Conservation (phyloP, 1,140 invertebrate genomes). For the Eumeta japonica region DNA sequence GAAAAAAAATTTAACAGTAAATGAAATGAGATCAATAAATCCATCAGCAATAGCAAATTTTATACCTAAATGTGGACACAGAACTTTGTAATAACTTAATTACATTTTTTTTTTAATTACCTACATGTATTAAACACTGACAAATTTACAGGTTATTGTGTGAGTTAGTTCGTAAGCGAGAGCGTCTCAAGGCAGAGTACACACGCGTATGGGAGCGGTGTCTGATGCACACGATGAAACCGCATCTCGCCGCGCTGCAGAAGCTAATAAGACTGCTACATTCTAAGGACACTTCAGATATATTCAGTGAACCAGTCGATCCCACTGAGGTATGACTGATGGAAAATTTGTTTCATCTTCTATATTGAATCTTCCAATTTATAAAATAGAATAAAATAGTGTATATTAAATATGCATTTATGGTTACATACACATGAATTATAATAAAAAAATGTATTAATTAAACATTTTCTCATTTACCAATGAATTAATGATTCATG, state of each 20-base stretch:
- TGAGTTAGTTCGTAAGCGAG: constrained; percentile 91
- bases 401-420: constrained; percentile 74
- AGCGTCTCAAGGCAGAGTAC: constrained; percentile 89
- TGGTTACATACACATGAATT: constrained; percentile 67
- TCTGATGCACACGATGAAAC: constrained; percentile 77
- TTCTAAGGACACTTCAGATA: constrained; percentile 78
- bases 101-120: too few species aligned
- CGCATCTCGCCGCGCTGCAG: constrained; percentile 75
- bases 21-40: too few species aligned
- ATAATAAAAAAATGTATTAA: too few species aligned
- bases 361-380: too few species aligned
- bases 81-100: too few species aligned
- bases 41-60: too few species aligned
- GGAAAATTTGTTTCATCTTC: constrained; percentile 83
- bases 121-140: too few species aligned
- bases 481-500: too few species aligned
- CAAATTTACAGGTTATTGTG: constrained; percentile 80
- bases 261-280: constrained; percentile 75
- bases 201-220: constrained; percentile 80
- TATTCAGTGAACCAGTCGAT: constrained; percentile 93
- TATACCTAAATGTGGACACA: too few species aligned
- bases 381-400: too few species aligned
- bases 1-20: too few species aligned
- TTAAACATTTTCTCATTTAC: too few species aligned
- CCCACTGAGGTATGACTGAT: constrained; percentile 66